These are phyloP conservation scores for Euplagia quadripunctaria DNA, from an alignment of 2,888 invertebrate genomes.

Conservation along the genomic window DNA sequence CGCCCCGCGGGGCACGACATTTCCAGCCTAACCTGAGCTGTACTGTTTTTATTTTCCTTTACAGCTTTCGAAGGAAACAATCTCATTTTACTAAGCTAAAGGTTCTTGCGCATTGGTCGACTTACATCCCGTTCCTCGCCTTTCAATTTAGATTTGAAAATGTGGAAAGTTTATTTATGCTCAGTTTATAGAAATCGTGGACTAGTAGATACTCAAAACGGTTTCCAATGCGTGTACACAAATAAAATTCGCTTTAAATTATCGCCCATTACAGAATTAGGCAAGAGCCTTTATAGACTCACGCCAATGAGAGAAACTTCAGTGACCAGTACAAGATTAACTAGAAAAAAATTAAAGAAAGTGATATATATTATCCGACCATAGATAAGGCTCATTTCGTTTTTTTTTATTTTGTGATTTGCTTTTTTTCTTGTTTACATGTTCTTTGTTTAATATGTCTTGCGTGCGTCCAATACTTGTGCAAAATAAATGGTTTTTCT, in stretches of 20 bases:
- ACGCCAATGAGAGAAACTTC: constrained; percentile 52
- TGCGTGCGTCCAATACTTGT: no score
- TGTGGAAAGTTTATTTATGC: constrained; percentile 60
- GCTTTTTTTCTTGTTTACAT: no score
- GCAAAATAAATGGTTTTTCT: no score
- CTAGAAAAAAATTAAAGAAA: background rate
- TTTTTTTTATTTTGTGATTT: no score
- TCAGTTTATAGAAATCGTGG: constrained; percentile 38
- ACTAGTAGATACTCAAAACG: background rate
- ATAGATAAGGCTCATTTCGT: no score
- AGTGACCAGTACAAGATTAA: constrained; percentile 36
- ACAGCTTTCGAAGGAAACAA: constrained; percentile 38
- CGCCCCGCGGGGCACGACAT: constrained; percentile 59
- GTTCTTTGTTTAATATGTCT: no score
- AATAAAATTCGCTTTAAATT: constrained; percentile 4
- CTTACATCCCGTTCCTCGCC: constrained; percentile 51
- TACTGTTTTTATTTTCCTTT: constrained; percentile 60
- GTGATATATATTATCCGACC: no score
- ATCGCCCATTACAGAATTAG: constrained; percentile 37
- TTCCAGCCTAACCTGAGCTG: constrained; percentile 67
- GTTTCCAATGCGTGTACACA: background rate
- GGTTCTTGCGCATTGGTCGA: constrained; percentile 50
- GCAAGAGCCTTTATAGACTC: constrained; percentile 45
- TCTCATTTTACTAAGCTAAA: constrained; percentile 24
- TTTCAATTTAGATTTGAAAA: constrained; percentile 71